A percentile compares a stretch with the other conserved stretches of the same genome.
Evolutionary conservation across 2,113 vertebrate genomes (phyloP).

Genomic region (Otolemur garnettii): DNA sequence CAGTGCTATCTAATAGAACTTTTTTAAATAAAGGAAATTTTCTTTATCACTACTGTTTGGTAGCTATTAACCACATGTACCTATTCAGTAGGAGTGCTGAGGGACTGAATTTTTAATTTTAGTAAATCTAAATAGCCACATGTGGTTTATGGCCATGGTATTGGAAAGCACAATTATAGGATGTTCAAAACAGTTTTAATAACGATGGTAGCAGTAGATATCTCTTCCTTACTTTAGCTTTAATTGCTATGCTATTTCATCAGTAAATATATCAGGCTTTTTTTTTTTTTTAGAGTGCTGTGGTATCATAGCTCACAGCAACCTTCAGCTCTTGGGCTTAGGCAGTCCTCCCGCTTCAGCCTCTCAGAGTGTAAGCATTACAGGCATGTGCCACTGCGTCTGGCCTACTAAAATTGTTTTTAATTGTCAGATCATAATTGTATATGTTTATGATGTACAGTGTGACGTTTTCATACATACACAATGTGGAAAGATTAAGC

Average conservation of each 20-base stretch:
- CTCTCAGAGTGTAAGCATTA: too few relatives aligned
- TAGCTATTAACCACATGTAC: not conserved
- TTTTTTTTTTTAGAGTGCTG: not conserved
- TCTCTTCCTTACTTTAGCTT: conserved; percentile 5
- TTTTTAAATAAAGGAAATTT: not conserved
- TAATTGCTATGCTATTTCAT: conserved; percentile 3
- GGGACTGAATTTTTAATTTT: conserved; percentile 40
- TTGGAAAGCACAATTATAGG: not conserved
- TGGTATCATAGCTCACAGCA: too few relatives aligned
- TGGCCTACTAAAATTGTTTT: not conserved
- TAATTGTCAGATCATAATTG: not conserved
- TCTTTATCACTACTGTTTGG: conserved; percentile 8
- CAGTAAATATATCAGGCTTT: not conserved
- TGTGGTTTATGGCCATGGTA: not conserved
- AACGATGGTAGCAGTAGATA: not conserved
- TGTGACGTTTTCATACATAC: not conserved
- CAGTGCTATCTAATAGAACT: not conserved
- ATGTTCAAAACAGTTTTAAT: not conserved
- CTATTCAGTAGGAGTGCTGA: not conserved
- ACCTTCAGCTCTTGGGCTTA: too few relatives aligned
- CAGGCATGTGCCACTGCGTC: too few relatives aligned
- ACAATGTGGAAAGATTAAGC: not conserved
- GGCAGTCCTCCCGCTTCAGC: too few relatives aligned
- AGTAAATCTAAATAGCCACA: not conserved
- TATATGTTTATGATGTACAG: not conserved